phyloP scores from a whole-genome alignment of 2,113 vertebrate species.

The Candoia aspera region DNA sequence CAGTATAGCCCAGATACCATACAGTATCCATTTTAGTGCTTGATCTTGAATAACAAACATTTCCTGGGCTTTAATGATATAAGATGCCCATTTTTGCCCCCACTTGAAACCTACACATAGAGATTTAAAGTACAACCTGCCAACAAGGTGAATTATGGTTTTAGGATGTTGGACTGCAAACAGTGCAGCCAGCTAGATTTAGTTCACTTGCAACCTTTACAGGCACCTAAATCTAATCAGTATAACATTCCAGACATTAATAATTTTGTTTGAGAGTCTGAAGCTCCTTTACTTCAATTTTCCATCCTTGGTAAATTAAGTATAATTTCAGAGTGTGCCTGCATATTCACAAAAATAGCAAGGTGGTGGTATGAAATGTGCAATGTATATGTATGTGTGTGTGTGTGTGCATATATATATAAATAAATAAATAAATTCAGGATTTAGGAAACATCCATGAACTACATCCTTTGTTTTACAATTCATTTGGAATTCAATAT shows the following conservation, averaged over 20 bases:
- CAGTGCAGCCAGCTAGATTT: conserved; percentile 40
- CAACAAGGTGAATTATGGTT: conserved; percentile 40
- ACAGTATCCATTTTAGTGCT: conserved; percentile 36
- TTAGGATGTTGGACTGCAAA: conserved; percentile 52
- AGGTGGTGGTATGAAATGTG: neutral
- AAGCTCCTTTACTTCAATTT: conserved; percentile 2
- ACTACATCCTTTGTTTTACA: neutral
- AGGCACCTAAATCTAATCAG: conserved; percentile 50
- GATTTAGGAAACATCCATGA: neutral
- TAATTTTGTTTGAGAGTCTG: conserved; percentile 48
- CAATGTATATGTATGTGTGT: neutral
- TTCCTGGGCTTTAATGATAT: conserved; percentile 41
- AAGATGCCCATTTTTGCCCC: conserved; percentile 49
- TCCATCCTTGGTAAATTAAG: neutral
- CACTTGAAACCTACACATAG: conserved; percentile 35
- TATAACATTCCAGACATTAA: conserved; percentile 53
- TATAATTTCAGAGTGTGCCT: conserved; percentile 9
- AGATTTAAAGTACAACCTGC: conserved; percentile 55
- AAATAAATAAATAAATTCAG: no score
- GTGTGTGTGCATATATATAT: no score
- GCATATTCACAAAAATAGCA: neutral
- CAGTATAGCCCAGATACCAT: neutral
- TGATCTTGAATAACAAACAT: conserved; percentile 46
- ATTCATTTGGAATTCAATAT: neutral
- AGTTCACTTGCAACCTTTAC: conserved; percentile 51